These are phyloP conservation scores for Laupala kohalensis DNA, from an alignment of 1,140 invertebrate species.

Conservation along the genomic window DNA sequence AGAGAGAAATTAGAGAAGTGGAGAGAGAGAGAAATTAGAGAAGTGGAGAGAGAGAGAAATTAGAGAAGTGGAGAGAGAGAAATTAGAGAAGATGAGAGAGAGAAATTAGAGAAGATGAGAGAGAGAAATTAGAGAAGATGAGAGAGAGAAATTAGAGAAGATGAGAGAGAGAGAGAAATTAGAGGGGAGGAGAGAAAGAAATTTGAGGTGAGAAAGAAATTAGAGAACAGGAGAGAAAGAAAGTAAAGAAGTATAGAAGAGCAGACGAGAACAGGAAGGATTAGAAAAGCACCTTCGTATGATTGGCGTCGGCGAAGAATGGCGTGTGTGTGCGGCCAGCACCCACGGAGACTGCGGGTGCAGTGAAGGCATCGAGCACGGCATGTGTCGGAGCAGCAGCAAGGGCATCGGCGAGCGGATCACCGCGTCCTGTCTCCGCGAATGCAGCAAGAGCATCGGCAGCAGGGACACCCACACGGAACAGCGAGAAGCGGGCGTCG, in stretches of 20 bases:
- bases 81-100: too few species aligned
- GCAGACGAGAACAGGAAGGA: background rate
- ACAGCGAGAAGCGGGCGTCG: slow-evolving; percentile 62
- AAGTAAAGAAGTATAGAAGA: background rate
- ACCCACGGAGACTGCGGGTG: slow-evolving; percentile 58
- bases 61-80: too few species aligned
- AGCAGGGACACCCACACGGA: slow-evolving; percentile 60
- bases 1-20: too few species aligned
- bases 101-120: too few species aligned
- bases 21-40: too few species aligned
- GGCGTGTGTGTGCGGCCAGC: slow-evolving; percentile 64
- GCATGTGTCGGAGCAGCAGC: slow-evolving; percentile 38
- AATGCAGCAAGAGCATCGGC: slow-evolving; percentile 62
- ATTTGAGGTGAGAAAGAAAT: too few species aligned
- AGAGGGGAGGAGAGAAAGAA: background rate
- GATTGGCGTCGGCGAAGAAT: slow-evolving; percentile 82
- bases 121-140: too few species aligned
- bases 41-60: too few species aligned
- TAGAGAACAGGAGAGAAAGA: background rate
- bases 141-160: too few species aligned
- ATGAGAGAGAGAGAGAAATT: too few species aligned
- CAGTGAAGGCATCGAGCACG: slow-evolving; percentile 68
- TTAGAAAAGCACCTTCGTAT: slow-evolving; percentile 48
- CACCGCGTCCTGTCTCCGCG: slow-evolving; percentile 63
- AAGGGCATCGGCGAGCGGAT: slow-evolving; percentile 50